phyloP scores from a whole-genome alignment of 2,888 invertebrate species.

The Dorcus hopei region DNA sequence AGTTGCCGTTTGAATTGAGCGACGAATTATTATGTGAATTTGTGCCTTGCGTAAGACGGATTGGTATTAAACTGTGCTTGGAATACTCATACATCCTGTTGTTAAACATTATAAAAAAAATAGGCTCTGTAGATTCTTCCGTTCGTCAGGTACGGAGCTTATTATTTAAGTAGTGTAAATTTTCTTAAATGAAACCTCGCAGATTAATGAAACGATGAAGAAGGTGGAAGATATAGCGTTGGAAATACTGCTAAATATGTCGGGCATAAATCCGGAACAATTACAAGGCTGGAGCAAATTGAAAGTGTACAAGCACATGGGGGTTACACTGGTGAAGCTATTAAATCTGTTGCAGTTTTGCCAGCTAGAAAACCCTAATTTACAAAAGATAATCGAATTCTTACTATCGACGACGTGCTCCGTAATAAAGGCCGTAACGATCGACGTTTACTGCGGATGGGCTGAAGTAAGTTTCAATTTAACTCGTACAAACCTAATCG shows the following conservation, averaged over 20 bases:
- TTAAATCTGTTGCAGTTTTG: constrained; percentile 33
- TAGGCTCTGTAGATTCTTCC: constrained; percentile 6
- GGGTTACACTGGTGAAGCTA: constrained; percentile 34
- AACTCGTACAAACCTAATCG: background rate
- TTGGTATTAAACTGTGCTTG: constrained; percentile 27
- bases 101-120: constrained; percentile 17
- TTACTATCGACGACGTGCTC: constrained; percentile 30
- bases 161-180: background rate
- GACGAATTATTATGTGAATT: constrained; percentile 29
- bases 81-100: constrained; percentile 28
- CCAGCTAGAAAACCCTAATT: constrained; percentile 20
- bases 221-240: constrained; percentile 27
- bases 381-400: constrained; percentile 30
- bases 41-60: constrained; percentile 33
- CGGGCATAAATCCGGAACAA: constrained; percentile 30
- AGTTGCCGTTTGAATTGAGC: constrained; percentile 16
- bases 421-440: constrained; percentile 36
- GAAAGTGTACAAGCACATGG: constrained; percentile 38
- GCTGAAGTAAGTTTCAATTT: constrained; percentile 36
- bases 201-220: constrained; percentile 24
- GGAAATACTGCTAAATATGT: constrained; percentile 34
- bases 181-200: constrained; percentile 22
- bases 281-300: constrained; percentile 27
- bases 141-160: constrained; percentile 4
- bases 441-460: constrained; percentile 43